Evolutionary conservation across 2,113 vertebrate genomes (phyloP), one percentile per base, ranked within the genome.

Genomic region (Acanthochromis polyacanthus): DNA sequence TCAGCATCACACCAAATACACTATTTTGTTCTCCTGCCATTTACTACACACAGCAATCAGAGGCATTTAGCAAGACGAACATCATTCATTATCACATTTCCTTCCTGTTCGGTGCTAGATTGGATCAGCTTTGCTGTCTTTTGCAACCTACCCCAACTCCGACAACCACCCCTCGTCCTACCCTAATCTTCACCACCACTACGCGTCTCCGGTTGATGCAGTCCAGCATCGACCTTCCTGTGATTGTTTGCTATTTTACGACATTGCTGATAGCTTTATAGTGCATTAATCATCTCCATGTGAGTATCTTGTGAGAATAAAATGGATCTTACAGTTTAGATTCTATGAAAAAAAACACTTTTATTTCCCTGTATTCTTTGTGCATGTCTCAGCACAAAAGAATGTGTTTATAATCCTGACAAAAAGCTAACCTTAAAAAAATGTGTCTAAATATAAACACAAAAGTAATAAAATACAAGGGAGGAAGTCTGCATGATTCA

Each of bases 71-170:
- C 22, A 19, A 43, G 38, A 50, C 2, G 72, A 40, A 14, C n/a
- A 22, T 43, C 58, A 65, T 25, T 71, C 66, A 80, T 65, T n/a
- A 70, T 55, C 36, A 46, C 46, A 67, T 77, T 67, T 82, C 38
- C 66, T 36, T 36, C 32, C 32, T 36, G 32, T 8, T 36, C 10
- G 32, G 32, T 10, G 32, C 32, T 36, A 9, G 32, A 36, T 36
- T 30, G 32, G 32, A 36, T 9, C 32, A 36, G 32, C 32, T 36
- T 7, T 36, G 32, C 32, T 36, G 32, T 8, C 32, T 36, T 10
- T 9, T 36, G 32, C 32, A 36, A 36, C 8, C 32, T 36, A 36
- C 32, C 32, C 9, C 32, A 8, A 36, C 32, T 10, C 32, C 2
- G 10, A 36, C 7, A 36, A 36, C 32, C 30, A 30, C 4, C 30